Conservation (phyloP, 1,140 invertebrate genomes). For the Saccostrea cuccullata region DNA sequence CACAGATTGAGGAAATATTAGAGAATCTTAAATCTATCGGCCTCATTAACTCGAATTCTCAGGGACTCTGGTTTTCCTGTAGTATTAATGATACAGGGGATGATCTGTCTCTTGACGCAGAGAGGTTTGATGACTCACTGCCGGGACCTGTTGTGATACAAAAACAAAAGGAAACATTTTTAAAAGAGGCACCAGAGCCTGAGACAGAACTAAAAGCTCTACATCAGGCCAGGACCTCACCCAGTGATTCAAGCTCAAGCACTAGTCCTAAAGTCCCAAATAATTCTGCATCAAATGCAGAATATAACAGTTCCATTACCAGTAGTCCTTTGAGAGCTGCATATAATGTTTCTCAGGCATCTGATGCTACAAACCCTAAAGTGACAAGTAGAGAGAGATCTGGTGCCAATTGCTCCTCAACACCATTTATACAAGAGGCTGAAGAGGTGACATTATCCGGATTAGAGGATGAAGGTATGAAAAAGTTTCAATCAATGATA, state of each 20-base stretch:
- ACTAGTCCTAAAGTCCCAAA: neutral
- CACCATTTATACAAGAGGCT: neutral
- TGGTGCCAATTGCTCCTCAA: neutral
- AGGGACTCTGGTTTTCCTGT: neutral
- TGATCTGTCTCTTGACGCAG: neutral
- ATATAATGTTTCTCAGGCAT: neutral
- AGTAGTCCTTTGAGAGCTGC: neutral
- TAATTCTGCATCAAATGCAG: neutral
- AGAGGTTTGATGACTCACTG: neutral
- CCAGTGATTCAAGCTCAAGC: neutral
- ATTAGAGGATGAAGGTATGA: neutral
- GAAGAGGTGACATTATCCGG: neutral
- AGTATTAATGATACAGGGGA: neutral
- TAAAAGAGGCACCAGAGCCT: neutral
- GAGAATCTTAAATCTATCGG: neutral
- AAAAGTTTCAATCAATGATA: neutral
- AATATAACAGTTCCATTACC: neutral
- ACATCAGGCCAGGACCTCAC: neutral
- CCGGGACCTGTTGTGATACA: neutral
- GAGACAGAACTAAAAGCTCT: neutral
- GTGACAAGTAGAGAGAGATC: neutral
- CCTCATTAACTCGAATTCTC: neutral
- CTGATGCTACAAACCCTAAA: neutral
- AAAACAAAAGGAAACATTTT: neutral
- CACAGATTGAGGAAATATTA: neutral